Evolutionary conservation across 2,797 vertebrate genomes (phyloP), one percentile per base, ranked within the genome.

Genomic region (Micromesistius poutassou): DNA sequence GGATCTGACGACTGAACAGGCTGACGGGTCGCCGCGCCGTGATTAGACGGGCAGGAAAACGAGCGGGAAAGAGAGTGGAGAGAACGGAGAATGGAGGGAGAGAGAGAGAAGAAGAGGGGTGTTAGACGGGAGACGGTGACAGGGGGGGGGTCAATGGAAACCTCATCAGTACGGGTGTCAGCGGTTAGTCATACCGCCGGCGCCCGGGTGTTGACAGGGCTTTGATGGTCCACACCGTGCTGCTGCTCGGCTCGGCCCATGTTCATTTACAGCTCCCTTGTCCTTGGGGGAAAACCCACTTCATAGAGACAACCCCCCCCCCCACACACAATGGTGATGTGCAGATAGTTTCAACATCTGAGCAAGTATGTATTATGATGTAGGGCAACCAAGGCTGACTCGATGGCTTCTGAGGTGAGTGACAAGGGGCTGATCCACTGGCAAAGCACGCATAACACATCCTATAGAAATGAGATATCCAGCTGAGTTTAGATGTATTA

Each of bases 221-320:
- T 10, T 55, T 55, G 50, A 55, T 55, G 10, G 66, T 25, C 42
- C 76, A 74, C 50, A 46, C 30, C 36, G 5, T 30, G 33, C 66
- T 14, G n/a, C 75, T 19, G 70, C 46, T 30, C 62, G n/a, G 22
- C 62, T 22, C 62, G 16, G 5, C 72, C 73, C 55, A 12, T 36
- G 79, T 40, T 16, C 77, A 88, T 87, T 85, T 83, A 84, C 50
- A 76, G 78, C 82, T 77, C 19, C 5, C 72, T 82, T 78, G 80
- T n/a, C 12, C 87, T 82, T 84, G 81, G 86, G 85, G 30, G 55
- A 4, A 78, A 80, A 70, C 30, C 40, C 40, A 42, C 40, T 42
- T 2, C 4, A 42, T 42, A 42, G 40, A 42, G 40, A 55, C 42
- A 46, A 4, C 13, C 42, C 2, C 42, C 42, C 0, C 40, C 14